These are phyloP conservation scores for Athalia cordata DNA, from an alignment of 2,888 invertebrate species.

Conservation along the genomic window DNA sequence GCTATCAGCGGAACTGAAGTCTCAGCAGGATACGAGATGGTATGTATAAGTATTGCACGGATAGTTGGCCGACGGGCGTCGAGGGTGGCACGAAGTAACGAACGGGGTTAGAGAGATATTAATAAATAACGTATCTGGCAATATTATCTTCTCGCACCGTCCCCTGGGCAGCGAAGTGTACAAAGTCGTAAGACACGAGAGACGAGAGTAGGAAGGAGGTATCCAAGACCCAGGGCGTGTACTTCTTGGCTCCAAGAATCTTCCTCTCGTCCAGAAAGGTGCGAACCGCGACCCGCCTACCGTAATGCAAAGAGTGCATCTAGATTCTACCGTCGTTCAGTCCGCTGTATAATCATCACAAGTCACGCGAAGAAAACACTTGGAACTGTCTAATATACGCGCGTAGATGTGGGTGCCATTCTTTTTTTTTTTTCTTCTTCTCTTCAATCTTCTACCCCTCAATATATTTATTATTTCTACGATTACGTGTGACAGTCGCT, in stretches of 20 bases:
- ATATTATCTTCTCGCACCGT: slow-evolving; percentile 64
- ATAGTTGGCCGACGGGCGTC: slow-evolving; percentile 37
- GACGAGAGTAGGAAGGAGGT: slow-evolving; percentile 12
- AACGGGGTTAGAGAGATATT: slow-evolving; percentile 54
- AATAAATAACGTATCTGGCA: slow-evolving; percentile 69
- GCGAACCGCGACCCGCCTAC: slow-evolving; percentile 57
- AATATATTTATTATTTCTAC: too few species aligned
- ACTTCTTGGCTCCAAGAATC: slow-evolving; percentile 34
- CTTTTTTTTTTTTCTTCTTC: background rate
- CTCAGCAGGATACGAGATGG: slow-evolving; percentile 39
- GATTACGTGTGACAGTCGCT: background rate
- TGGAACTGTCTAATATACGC: background rate
- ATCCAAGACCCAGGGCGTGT: slow-evolving; percentile 38
- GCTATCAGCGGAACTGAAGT: slow-evolving; percentile 43
- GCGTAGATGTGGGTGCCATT: background rate
- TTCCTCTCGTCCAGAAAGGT: slow-evolving; percentile 54
- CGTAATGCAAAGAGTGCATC: slow-evolving; percentile 64
- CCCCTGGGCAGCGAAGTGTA: slow-evolving; percentile 57
- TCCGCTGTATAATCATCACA: slow-evolving; percentile 36
- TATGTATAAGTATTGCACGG: slow-evolving; percentile 23
- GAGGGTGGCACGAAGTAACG: slow-evolving; percentile 35
- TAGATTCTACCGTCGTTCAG: slow-evolving; percentile 49
- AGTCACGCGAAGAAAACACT: slow-evolving; percentile 37
- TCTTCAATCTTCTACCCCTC: too few species aligned
- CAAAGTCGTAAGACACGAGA: slow-evolving; percentile 13